phyloP scores from a whole-genome alignment of 2,888 invertebrate genomes.

The Nephrocerus scutellatus region DNA sequence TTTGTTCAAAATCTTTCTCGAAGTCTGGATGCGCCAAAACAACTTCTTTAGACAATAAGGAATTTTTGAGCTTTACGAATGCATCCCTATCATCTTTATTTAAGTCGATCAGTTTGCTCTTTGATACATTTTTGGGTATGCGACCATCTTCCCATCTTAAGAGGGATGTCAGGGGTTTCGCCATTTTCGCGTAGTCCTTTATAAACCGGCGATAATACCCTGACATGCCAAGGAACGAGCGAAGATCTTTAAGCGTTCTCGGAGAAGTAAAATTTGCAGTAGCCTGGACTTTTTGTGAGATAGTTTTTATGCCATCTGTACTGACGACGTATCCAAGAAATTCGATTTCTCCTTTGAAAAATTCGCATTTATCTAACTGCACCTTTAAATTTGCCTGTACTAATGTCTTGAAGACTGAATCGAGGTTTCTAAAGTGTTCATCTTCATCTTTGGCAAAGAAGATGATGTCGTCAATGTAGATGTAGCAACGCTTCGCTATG shows the following conservation, averaged over 20 bases:
- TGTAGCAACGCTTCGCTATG: constrained; percentile 10
- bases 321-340: constrained; percentile 14
- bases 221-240: constrained; percentile 13
- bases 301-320: constrained; percentile 13
- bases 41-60: constrained; percentile 12
- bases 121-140: constrained; percentile 1
- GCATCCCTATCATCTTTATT: constrained; percentile 8
- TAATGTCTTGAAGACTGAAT: constrained; percentile 6
- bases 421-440: constrained; percentile 5
- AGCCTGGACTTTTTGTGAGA: constrained; percentile 12
- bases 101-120: background rate
- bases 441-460: constrained; percentile 5
- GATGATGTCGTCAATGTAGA: constrained; percentile 10
- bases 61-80: constrained; percentile 11
- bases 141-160: constrained; percentile 10
- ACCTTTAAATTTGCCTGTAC: constrained; percentile 3
- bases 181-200: constrained; percentile 10
- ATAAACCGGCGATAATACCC: constrained; percentile 17
- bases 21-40: constrained; percentile 13
- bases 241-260: constrained; percentile 11
- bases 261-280: constrained; percentile 12
- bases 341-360: constrained; percentile 4
- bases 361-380: constrained; percentile 1
- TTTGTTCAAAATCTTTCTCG: constrained; percentile 14
- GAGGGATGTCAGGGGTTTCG: constrained; percentile 10